Conservation (phyloP, 35 echinoderm and acorn worm species). For the Anneissia japonica region DNA sequence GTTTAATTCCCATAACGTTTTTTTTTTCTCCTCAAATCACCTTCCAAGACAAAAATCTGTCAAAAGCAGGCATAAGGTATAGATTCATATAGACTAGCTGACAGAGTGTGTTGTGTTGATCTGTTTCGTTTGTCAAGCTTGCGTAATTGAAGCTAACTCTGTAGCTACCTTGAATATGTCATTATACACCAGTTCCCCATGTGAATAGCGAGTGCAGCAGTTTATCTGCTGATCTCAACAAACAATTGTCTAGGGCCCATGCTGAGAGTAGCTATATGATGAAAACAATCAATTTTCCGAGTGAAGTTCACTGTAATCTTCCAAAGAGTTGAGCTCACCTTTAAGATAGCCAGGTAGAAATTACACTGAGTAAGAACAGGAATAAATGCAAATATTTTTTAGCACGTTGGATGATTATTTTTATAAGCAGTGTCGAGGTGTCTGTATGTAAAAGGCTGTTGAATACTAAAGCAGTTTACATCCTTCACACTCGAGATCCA, state of each 20-base stretch:
- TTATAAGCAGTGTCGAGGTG: neutral
- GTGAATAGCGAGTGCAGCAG: neutral
- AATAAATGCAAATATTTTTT: neutral
- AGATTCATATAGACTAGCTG: neutral
- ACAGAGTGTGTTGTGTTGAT: neutral
- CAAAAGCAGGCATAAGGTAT: neutral
- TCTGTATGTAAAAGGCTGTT: neutral
- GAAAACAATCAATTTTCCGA: neutral
- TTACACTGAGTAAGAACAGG: neutral
- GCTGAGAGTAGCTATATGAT: neutral
- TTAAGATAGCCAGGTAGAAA: neutral
- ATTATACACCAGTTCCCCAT: neutral
- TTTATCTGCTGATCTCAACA: neutral
- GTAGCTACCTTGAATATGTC: neutral
- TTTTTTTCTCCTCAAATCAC: neutral
- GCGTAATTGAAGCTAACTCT: neutral
- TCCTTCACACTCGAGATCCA: too few relatives aligned
- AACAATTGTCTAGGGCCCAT: neutral
- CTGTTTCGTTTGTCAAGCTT: neutral
- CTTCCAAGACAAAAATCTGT: neutral
- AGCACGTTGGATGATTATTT: neutral
- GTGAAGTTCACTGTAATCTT: neutral
- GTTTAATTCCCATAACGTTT: neutral
- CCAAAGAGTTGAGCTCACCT: neutral
- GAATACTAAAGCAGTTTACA: neutral